A percentile compares a stretch with the other conserved stretches of the same genome.
phyloP scores from a whole-genome alignment of 2,113 vertebrate species.

The Mus pahari region DNA sequence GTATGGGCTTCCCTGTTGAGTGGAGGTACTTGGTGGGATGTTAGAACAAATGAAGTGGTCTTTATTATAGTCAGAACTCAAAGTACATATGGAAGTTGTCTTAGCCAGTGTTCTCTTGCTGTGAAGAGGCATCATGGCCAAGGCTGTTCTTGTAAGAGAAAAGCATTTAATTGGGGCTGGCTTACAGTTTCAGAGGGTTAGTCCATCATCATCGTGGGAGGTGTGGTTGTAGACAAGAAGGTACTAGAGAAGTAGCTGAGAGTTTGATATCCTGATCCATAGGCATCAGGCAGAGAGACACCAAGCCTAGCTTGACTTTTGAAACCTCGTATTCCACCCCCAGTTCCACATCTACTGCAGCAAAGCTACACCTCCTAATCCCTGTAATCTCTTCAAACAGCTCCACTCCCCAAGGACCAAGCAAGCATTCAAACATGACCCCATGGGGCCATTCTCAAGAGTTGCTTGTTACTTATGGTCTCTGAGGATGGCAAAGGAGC shows the following conservation, averaged over 20 bases:
- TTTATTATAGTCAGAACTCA: neutral
- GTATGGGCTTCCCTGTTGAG: conserved; percentile 82
- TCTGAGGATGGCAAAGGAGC: neutral
- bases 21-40: neutral
- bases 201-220: neutral
- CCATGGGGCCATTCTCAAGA: neutral
- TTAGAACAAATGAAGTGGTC: neutral
- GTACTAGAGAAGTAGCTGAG: neutral
- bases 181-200: neutral
- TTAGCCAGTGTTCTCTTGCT: neutral
- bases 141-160: neutral
- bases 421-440: neutral
- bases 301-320: neutral
- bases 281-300: neutral
- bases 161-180: neutral
- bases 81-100: neutral
- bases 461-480: neutral
- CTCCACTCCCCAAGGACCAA: neutral
- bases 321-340: neutral
- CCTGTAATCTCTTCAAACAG: neutral
- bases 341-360: neutral
- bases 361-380: neutral
- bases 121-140: neutral
- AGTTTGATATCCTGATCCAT: no score
- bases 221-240: neutral